Conservation (phyloP, 2,888 invertebrate genomes). For the Luperina testacea region DNA sequence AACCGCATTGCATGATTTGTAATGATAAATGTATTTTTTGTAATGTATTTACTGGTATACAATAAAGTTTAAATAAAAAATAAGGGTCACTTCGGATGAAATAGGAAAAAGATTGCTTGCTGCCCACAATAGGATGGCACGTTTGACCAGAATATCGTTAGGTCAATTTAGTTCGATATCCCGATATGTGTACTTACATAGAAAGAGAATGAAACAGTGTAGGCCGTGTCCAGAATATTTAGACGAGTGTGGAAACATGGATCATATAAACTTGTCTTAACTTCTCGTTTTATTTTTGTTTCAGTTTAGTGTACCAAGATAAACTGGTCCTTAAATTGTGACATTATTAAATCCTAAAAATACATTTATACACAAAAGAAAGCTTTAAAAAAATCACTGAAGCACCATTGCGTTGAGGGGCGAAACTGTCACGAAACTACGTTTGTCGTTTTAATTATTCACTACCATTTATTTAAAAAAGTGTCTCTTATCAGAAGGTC, state of each 20-base stretch:
- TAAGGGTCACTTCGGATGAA: not conserved
- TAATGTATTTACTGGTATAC: no score
- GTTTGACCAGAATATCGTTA: not conserved
- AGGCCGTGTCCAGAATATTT: not conserved
- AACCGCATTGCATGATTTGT: no score
- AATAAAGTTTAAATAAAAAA: no score
- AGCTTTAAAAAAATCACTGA: not conserved
- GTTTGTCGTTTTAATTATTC: not conserved
- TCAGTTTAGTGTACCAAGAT: not conserved
- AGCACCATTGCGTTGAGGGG: not conserved
- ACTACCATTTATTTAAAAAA: not conserved
- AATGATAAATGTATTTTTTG: no score
- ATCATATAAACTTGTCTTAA: not conserved
- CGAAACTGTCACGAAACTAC: not conserved
- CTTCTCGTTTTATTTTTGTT: not conserved
- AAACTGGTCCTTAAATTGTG: not conserved
- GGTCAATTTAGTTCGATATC: constrained; percentile 1
- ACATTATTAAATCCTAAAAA: not conserved
- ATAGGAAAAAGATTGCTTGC: not conserved
- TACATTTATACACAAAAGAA: not conserved
- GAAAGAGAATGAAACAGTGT: not conserved
- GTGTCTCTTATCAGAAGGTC: no score
- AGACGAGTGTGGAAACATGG: not conserved
- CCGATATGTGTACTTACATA: no score
- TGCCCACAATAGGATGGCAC: not conserved